Conservation (phyloP, 2,888 invertebrate species). For the Diploptera punctata region DNA sequence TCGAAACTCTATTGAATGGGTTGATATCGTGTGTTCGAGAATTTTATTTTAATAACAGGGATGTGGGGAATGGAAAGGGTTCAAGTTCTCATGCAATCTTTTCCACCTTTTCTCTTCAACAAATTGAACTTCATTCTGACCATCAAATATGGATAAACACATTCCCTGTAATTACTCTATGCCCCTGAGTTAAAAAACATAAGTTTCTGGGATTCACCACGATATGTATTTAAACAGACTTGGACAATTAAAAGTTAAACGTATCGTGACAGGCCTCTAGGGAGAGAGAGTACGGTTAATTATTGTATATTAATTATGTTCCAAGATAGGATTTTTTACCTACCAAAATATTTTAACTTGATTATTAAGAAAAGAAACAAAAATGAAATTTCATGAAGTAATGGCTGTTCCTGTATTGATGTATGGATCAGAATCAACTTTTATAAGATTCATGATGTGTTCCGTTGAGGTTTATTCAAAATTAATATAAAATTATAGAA, state of each 20-base stretch:
- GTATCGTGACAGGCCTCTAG: constrained; percentile 1
- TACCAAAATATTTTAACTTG: too few species aligned
- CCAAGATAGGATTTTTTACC: too few species aligned
- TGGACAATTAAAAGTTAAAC: constrained; percentile 17
- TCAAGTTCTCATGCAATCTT: constrained; percentile 16
- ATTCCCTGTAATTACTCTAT: constrained; percentile 7
- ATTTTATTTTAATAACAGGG: not conserved
- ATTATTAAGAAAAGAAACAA: too few species aligned
- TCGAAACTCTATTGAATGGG: not conserved
- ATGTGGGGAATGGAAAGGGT: too few species aligned
- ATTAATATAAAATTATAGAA: too few species aligned
- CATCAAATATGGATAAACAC: constrained; percentile 1
- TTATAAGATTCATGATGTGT: too few species aligned
- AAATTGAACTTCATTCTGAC: constrained; percentile 11
- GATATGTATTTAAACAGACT: not conserved
- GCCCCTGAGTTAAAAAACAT: constrained; percentile 2
- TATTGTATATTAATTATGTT: too few species aligned
- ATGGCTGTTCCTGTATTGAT: too few species aligned
- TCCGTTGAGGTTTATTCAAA: too few species aligned
- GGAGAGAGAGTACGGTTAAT: too few species aligned
- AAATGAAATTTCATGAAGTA: too few species aligned
- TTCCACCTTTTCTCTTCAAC: constrained; percentile 3
- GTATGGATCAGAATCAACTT: too few species aligned
- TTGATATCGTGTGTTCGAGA: not conserved
- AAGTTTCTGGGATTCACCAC: not conserved